phyloP scores from a whole-genome alignment of 92 coral and sea anemone species.

The Epizoanthus illoricatus region DNA sequence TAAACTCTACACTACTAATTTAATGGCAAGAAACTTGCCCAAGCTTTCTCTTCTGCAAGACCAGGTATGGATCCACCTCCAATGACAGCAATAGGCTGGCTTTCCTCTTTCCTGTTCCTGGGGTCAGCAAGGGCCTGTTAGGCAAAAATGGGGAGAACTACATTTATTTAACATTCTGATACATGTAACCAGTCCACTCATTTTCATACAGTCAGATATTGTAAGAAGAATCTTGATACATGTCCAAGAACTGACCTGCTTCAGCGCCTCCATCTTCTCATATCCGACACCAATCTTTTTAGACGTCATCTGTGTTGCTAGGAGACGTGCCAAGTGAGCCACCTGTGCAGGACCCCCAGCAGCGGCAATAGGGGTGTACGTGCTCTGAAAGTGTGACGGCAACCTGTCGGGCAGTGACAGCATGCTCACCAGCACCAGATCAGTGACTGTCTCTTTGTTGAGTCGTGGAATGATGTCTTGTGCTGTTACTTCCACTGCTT shows the following conservation, averaged over 20 bases:
- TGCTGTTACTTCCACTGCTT: conserved; percentile 93
- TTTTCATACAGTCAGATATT: neutral
- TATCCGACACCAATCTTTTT: conserved; percentile 90
- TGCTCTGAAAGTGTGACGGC: conserved; percentile 93
- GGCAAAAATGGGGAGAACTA: neutral
- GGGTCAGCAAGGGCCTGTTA: conserved; percentile 81
- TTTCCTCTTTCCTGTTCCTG: conserved; percentile 63
- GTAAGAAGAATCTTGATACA: neutral
- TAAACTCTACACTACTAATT: too few species aligned
- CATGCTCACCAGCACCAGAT: conserved; percentile 95
- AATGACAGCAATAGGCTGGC: conserved; percentile 75
- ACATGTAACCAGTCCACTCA: too few species aligned
- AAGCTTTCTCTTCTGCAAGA: conserved; percentile 17
- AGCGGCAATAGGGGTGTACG: conserved; percentile 99
- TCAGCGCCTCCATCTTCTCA: conserved; percentile 88
- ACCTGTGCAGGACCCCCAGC: conserved; percentile 98
- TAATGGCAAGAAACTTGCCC: neutral
- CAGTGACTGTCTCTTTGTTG: conserved; percentile 86
- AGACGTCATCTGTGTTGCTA: conserved; percentile 96
- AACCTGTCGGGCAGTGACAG: conserved; percentile 86
- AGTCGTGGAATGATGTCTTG: conserved; percentile 88
- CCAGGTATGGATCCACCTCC: conserved; percentile 57
- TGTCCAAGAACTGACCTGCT: conserved; percentile 58
- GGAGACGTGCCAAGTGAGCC: conserved; percentile 93
- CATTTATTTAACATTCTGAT: neutral